Conservation (phyloP, 1,140 invertebrate species). For the Eurosta solidaginis region DNA sequence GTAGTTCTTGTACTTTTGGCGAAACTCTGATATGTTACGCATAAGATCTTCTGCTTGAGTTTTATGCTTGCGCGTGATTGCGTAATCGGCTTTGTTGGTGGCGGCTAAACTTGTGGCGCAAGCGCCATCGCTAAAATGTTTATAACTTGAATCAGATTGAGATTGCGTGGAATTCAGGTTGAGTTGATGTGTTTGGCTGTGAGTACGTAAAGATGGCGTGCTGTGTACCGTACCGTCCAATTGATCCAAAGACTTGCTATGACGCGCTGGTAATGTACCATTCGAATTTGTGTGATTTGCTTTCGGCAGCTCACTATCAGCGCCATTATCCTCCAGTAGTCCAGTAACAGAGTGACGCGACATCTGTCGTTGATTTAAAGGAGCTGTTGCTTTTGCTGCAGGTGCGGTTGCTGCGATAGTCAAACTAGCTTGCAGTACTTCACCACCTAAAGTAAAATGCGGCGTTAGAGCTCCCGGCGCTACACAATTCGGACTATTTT, state of each 20-base stretch:
- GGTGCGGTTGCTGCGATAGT: conserved; percentile 55
- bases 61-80: conserved; percentile 28
- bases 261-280: conserved; percentile 69
- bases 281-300: conserved; percentile 40
- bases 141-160: background rate
- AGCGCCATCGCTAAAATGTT: conserved; percentile 10
- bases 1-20: conserved; percentile 66
- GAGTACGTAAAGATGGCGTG: conserved; percentile 33
- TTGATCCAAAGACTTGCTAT: conserved; percentile 81
- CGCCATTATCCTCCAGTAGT: conserved; percentile 58
- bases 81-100: background rate
- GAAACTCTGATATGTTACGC: conserved; percentile 66
- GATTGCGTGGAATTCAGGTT: background rate
- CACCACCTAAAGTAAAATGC: conserved; percentile 53
- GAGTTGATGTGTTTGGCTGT: background rate
- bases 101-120: background rate
- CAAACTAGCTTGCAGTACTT: conserved; percentile 59
- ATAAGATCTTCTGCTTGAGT: conserved; percentile 56
- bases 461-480: conserved; percentile 51
- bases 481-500: conserved; percentile 40
- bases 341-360: conserved; percentile 67
- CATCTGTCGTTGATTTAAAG: conserved; percentile 43
- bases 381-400: background rate
- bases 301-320: background rate
- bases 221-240: conserved; percentile 60